A percentile compares a stretch with the other conserved stretches of the same genome.
Conservation (phyloP, 1,140 invertebrate species). For the Bicyclus anynana region DNA sequence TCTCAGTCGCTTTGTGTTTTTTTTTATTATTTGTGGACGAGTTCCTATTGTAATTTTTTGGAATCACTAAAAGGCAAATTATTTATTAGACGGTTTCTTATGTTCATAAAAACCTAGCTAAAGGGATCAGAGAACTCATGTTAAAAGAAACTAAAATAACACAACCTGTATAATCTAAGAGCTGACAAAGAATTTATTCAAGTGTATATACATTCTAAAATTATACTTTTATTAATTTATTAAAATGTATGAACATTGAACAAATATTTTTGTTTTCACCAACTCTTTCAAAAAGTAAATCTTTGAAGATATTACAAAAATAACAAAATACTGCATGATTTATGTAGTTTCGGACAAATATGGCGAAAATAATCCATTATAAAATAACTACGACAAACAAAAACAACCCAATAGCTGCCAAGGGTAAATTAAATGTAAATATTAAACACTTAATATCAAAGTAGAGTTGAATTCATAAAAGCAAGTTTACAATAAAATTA, state of each 20-base stretch:
- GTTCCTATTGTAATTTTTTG: not conserved
- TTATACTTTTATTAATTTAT: not conserved
- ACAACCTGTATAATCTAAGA: not conserved
- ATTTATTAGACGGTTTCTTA: not conserved
- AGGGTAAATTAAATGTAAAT: not conserved
- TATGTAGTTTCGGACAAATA: conserved; percentile 27
- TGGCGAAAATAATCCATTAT: conserved; percentile 17
- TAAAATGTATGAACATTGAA: not conserved
- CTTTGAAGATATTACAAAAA: not conserved
- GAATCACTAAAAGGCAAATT: not conserved
- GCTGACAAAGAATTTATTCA: not conserved
- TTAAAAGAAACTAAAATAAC: not conserved
- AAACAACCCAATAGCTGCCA: conserved; percentile 47
- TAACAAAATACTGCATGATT: conserved; percentile 28
- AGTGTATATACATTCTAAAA: not conserved
- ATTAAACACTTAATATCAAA: not conserved
- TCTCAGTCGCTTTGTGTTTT: conserved; percentile 13
- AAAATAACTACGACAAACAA: conserved; percentile 18
- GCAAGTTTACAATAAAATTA: not conserved
- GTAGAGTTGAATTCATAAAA: too few species aligned
- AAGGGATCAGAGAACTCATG: conserved; percentile 13
- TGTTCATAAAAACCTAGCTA: not conserved
- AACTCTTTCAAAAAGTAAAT: not conserved
- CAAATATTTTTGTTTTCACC: not conserved
- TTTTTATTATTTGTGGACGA: not conserved